These are phyloP conservation scores for Selene dorsalis DNA, from an alignment of 2,797 vertebrate genomes.

Conservation along the genomic window DNA sequence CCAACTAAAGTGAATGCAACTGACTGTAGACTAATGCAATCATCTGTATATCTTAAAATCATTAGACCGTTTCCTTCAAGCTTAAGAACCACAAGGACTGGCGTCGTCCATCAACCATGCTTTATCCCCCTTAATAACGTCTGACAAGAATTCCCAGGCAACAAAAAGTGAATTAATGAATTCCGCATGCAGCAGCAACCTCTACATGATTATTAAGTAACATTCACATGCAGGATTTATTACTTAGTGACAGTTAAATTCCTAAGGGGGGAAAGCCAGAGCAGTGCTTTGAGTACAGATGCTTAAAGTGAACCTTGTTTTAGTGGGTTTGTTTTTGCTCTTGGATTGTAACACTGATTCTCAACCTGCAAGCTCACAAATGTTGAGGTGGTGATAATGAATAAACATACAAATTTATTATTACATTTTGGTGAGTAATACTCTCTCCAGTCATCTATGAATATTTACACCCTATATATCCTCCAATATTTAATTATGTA, in stretches of 20 bases:
- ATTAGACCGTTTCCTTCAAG: conserved; percentile 61
- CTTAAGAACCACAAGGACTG: conserved; percentile 47
- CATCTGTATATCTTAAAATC: conserved; percentile 63
- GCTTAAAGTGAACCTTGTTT: conserved; percentile 43
- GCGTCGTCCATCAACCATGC: conserved; percentile 64
- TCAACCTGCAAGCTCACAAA: conserved; percentile 10
- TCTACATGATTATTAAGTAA: conserved; percentile 67
- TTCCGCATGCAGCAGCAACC: conserved; percentile 49
- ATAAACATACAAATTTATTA: conserved; percentile 36
- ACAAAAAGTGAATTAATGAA: conserved; percentile 71
- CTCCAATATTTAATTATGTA: conserved; percentile 37
- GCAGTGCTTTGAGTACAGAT: conserved; percentile 31
- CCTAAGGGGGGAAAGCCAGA: conserved; percentile 35
- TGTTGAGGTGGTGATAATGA: conserved; percentile 9
- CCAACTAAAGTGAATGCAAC: conserved; percentile 56
- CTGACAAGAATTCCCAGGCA: conserved; percentile 76
- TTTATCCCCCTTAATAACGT: conserved; percentile 66
- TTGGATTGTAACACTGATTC: conserved; percentile 19
- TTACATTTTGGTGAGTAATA: conserved; percentile 26
- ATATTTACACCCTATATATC: conserved; percentile 30
- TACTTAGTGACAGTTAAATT: conserved; percentile 47
- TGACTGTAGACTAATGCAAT: conserved; percentile 62
- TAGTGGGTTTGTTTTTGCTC: conserved; percentile 31
- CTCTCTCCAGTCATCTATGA: conserved; percentile 26
- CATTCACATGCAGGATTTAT: conserved; percentile 58